A percentile compares a stretch with the other conserved stretches of the same genome.
phyloP scores from a whole-genome alignment of 1,140 invertebrate species.

The Bombus breviceps region DNA sequence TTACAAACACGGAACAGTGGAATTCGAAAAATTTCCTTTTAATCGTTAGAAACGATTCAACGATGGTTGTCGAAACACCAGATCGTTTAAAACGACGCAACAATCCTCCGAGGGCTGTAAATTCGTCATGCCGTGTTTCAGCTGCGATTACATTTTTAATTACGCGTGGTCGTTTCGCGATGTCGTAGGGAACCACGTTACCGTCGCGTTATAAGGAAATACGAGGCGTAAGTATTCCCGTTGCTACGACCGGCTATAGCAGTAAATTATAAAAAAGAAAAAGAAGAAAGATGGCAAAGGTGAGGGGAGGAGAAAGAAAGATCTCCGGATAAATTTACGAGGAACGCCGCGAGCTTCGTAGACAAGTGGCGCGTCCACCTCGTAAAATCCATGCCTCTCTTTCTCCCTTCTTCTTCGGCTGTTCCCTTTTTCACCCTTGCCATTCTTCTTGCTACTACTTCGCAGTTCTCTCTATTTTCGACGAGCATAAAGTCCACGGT shows the following conservation, averaged over 20 bases:
- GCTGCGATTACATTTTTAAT: constrained; percentile 49
- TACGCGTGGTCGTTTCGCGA: neutral
- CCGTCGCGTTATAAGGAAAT: constrained; percentile 59
- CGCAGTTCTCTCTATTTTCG: constrained; percentile 47
- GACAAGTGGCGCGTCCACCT: constrained; percentile 68
- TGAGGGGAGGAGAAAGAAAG: constrained; percentile 32
- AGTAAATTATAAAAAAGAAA: constrained; percentile 62
- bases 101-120: neutral
- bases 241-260: constrained; percentile 30
- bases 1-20: neutral
- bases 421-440: too few species aligned
- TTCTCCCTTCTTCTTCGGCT: neutral
- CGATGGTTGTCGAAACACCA: too few species aligned
- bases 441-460: neutral
- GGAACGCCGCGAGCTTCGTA: constrained; percentile 60
- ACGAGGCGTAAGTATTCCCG: constrained; percentile 52
- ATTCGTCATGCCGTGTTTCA: constrained; percentile 25
- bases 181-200: neutral
- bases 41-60: neutral
- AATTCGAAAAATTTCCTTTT: constrained; percentile 9
- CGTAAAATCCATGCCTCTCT: constrained; percentile 56
- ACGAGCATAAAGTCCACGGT: constrained; percentile 54
- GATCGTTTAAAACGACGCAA: neutral
- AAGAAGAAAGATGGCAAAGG: constrained; percentile 11
- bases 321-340: constrained; percentile 65